phyloP scores from a whole-genome alignment of 2,888 invertebrate genomes.

The Ectropis crepuscularia region DNA sequence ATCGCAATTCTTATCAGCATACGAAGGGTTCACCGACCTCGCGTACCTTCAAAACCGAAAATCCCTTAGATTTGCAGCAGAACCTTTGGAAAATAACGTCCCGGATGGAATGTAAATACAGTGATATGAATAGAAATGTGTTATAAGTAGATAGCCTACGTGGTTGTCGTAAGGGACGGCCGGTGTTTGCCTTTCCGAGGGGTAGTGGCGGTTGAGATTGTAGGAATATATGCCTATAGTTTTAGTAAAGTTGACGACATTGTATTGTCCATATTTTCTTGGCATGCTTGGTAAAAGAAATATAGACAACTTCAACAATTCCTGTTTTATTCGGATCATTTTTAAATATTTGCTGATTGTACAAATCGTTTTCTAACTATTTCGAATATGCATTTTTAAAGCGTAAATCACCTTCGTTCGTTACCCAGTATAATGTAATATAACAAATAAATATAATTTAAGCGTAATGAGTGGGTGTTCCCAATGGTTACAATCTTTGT shows the following conservation, averaged over 20 bases:
- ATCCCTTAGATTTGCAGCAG: slow-evolving; percentile 54
- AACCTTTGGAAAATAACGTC: slow-evolving; percentile 66
- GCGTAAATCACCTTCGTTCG: too few relatives aligned
- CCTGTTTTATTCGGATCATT: too few relatives aligned
- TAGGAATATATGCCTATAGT: slow-evolving; percentile 3
- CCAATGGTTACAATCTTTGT: too few relatives aligned
- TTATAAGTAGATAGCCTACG: slow-evolving; percentile 73
- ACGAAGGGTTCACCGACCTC: slow-evolving; percentile 42
- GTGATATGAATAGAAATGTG: slow-evolving; percentile 83
- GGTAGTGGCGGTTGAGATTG: slow-evolving; percentile 18
- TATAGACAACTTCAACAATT: too few relatives aligned
- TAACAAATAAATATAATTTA: too few relatives aligned
- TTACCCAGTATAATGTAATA: too few relatives aligned
- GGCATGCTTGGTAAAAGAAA: too few relatives aligned
- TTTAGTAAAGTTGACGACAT: background rate
- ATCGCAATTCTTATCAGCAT: slow-evolving; percentile 49
- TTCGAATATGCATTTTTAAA: too few relatives aligned
- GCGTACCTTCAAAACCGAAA: slow-evolving; percentile 52
- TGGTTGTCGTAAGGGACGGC: slow-evolving; percentile 42
- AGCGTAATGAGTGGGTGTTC: too few relatives aligned
- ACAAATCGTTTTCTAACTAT: too few relatives aligned
- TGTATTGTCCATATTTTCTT: too few relatives aligned
- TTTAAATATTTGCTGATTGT: too few relatives aligned
- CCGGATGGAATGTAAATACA: slow-evolving; percentile 80
- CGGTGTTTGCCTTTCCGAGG: slow-evolving; percentile 13